These are phyloP conservation scores for Eulemur mongoz DNA, from an alignment of 2,797 vertebrate species.

Conservation along the genomic window DNA sequence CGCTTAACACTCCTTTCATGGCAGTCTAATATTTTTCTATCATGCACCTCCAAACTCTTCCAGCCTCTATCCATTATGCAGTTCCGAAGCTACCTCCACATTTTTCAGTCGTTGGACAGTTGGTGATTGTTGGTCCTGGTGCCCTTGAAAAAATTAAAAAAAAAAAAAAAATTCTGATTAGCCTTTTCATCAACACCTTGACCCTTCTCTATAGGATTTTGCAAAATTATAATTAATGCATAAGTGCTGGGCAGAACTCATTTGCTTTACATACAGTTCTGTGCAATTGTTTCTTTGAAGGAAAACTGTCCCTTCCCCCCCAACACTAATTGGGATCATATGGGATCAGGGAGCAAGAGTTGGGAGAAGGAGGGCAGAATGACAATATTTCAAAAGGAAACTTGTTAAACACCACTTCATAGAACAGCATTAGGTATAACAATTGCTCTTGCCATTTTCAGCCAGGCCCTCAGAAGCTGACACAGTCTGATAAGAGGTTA, in stretches of 20 bases:
- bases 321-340: background rate
- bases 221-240: slow-evolving; percentile 31
- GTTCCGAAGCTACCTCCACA: background rate
- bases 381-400: background rate
- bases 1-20: background rate
- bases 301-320: background rate
- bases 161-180: slow-evolving; percentile 20
- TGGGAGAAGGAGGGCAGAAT: background rate
- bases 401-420: background rate
- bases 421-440: background rate
- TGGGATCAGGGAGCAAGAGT: background rate
- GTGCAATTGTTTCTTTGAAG: background rate
- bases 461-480: background rate
- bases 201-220: slow-evolving; percentile 1
- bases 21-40: background rate
- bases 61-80: background rate
- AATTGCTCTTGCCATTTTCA: slow-evolving; percentile 14
- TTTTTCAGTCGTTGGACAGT: background rate
- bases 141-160: background rate
- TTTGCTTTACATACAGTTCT: slow-evolving; percentile 10
- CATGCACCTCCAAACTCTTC: background rate
- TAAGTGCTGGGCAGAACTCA: background rate
- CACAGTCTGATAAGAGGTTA: slow-evolving; percentile 4
- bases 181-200: slow-evolving; percentile 3
- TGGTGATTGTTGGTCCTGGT: background rate